A percentile compares a stretch with the other conserved stretches of the same genome.
Evolutionary conservation across 2,888 invertebrate genomes (phyloP).

Genomic region (Pyrrhia umbra): DNA sequence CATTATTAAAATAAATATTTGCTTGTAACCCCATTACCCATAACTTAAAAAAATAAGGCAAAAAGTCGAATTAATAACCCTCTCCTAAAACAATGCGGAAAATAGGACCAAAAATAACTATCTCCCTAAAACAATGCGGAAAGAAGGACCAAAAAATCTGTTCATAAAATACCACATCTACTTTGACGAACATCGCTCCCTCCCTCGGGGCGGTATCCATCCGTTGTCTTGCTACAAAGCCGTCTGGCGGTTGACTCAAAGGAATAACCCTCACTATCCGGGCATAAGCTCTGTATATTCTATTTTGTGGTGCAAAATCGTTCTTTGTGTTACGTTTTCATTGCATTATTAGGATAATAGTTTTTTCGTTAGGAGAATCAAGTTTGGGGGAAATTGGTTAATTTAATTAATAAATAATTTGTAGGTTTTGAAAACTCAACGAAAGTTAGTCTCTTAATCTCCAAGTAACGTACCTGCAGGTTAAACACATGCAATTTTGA

Average conservation of each 20-base stretch:
- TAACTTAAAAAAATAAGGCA: neutral
- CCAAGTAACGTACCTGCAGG: too few relatives aligned
- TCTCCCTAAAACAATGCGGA: neutral
- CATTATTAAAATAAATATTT: neutral
- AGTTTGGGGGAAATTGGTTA: too few relatives aligned
- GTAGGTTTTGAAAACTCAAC: too few relatives aligned
- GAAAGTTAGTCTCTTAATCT: too few relatives aligned
- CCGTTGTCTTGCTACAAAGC: constrained; percentile 66
- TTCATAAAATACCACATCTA: constrained; percentile 52
- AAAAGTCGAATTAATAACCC: neutral
- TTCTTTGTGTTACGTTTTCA: constrained; percentile 37
- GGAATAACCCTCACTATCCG: constrained; percentile 64
- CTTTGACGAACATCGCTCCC: constrained; percentile 30
- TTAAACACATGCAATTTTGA: too few relatives aligned
- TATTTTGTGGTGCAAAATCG: constrained; percentile 54
- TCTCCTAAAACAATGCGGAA: neutral
- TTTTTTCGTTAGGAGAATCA: neutral
- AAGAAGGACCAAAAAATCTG: neutral
- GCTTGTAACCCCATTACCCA: neutral
- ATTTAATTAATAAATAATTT: too few relatives aligned
- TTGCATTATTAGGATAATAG: constrained; percentile 22
- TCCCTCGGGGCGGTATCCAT: constrained; percentile 62
- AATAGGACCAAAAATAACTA: neutral
- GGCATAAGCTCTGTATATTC: constrained; percentile 55
- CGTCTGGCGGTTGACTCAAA: constrained; percentile 66